These are phyloP conservation scores for Halcyon chelicuti DNA, from an alignment of 2,797 vertebrate species.

Conservation along the genomic window DNA sequence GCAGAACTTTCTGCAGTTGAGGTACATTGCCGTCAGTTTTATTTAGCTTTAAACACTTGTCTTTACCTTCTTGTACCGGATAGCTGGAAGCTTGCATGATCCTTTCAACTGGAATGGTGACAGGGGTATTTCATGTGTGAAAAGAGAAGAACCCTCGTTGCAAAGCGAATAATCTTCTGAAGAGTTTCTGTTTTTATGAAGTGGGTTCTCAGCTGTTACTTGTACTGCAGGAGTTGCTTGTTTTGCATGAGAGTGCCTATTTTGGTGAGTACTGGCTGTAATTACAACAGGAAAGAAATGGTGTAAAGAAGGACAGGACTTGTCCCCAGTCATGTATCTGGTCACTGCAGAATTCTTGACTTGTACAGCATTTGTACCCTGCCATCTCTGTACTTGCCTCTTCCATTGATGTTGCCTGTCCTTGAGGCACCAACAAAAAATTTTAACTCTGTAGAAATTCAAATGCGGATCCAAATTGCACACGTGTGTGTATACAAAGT, in stretches of 20 bases:
- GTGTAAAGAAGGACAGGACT: not conserved
- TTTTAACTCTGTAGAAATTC: not conserved
- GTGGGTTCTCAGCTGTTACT: not conserved
- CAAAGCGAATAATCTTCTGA: not conserved
- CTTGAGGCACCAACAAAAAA: not conserved
- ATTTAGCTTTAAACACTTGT: not conserved
- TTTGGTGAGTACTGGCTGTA: not conserved
- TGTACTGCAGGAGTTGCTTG: not conserved
- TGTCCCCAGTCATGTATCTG: not conserved
- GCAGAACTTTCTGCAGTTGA: not conserved
- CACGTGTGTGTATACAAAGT: fast-evolving
- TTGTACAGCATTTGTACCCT: fast-evolving
- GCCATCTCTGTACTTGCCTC: not conserved
- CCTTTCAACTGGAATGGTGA: not conserved
- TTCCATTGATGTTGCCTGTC: not conserved
- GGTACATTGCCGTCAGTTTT: not conserved
- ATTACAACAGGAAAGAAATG: not conserved
- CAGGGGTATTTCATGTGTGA: not conserved
- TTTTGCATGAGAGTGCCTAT: not conserved
- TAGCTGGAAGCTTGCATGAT: not conserved
- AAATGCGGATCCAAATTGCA: not conserved
- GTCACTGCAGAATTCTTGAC: not conserved
- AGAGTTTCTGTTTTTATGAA: not conserved
- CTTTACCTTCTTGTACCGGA: not conserved
- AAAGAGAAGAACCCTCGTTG: not conserved